These are phyloP conservation scores for Thecophora atra DNA, from an alignment of 2,888 invertebrate species.

Conservation along the genomic window DNA sequence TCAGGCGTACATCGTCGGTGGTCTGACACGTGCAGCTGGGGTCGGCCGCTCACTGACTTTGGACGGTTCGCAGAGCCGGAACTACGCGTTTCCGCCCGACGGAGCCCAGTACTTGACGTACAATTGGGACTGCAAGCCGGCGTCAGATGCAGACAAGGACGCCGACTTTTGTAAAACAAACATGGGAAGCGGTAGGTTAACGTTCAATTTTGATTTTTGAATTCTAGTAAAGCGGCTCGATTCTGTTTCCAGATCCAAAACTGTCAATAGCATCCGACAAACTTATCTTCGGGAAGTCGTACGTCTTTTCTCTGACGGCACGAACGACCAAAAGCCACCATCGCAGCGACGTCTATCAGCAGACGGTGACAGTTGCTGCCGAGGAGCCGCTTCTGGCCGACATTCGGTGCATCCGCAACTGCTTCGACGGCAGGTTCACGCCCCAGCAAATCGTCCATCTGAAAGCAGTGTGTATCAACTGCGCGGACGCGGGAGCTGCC, in stretches of 20 bases:
- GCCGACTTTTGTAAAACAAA: too few relatives aligned
- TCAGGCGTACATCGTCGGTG: too few relatives aligned
- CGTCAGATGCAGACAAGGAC: too few relatives aligned
- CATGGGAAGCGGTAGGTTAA: too few relatives aligned
- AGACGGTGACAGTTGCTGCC: constrained; percentile 40
- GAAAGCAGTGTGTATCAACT: constrained; percentile 40
- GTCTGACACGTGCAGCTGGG: too few relatives aligned
- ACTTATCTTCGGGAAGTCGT: constrained; percentile 37
- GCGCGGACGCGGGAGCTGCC: constrained; percentile 3
- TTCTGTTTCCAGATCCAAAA: constrained; percentile 20
- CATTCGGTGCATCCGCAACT: constrained; percentile 49
- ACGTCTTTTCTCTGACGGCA: constrained; percentile 41
- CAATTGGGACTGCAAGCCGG: too few relatives aligned
- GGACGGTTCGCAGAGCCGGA: too few relatives aligned
- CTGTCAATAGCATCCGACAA: constrained; percentile 22
- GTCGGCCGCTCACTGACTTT: too few relatives aligned
- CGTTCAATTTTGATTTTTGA: too few relatives aligned
- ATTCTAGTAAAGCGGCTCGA: constrained; percentile 34
- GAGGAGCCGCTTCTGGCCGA: constrained; percentile 38
- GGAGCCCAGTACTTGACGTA: too few relatives aligned
- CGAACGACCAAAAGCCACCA: constrained; percentile 45
- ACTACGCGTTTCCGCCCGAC: too few relatives aligned
- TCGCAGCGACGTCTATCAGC: constrained; percentile 33
- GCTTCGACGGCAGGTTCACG: constrained; percentile 41
- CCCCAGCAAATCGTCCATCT: constrained; percentile 45